Percentiles rank a stretch among this genome's conserved stretches.
Conservation (phyloP, 2,888 invertebrate species). For the Deilephila porcellus region DNA sequence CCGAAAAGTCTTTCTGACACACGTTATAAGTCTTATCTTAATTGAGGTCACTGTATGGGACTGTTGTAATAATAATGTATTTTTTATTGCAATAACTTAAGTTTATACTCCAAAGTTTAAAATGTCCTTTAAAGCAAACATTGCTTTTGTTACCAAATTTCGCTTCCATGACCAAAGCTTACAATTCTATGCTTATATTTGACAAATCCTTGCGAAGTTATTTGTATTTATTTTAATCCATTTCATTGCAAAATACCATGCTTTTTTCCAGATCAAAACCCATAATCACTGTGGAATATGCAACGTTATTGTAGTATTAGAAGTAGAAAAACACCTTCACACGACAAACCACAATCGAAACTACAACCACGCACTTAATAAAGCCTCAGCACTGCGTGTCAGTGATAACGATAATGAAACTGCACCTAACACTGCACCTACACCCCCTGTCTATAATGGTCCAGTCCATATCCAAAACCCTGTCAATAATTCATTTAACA, state of each 20-base stretch:
- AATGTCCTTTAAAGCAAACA: too few species aligned
- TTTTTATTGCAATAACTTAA: too few species aligned
- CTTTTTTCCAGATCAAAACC: slow-evolving; percentile 1
- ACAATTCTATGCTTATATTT: too few species aligned
- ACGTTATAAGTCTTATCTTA: too few species aligned
- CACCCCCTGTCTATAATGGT: neutral
- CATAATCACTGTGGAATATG: neutral
- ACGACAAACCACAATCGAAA: neutral
- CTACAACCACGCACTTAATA: neutral
- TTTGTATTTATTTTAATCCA: too few species aligned
- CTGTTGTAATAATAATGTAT: too few species aligned
- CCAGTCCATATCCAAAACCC: neutral
- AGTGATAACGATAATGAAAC: neutral
- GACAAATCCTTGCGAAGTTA: too few species aligned
- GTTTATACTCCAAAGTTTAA: too few species aligned
- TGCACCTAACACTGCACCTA: neutral
- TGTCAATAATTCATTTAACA: neutral
- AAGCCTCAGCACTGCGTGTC: neutral
- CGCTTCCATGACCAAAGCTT: too few species aligned
- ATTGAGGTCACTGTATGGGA: too few species aligned
- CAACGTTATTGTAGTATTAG: neutral
- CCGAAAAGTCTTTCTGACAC: too few species aligned
- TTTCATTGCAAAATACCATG: neutral
- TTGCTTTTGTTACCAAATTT: too few species aligned
- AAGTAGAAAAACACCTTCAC: neutral